These are phyloP conservation scores for Enteromius anoplus DNA, from an alignment of 2,797 vertebrate genomes.

Conservation along the genomic window DNA sequence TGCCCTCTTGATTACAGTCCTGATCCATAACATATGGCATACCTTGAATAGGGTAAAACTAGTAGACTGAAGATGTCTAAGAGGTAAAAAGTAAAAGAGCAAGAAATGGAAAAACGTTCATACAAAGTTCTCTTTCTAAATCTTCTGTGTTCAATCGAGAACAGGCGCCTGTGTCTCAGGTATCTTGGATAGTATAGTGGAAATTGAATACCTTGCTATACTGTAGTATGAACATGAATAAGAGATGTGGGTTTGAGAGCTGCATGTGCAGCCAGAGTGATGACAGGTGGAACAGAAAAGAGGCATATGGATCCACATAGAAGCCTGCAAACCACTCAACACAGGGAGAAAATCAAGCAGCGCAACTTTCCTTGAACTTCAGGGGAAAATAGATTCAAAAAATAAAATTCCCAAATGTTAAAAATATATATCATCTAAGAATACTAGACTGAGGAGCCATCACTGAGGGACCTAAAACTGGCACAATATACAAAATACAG, in stretches of 20 bases:
- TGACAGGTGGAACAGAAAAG: slow-evolving; percentile 60
- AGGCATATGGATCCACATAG: slow-evolving; percentile 55
- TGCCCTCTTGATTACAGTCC: slow-evolving; percentile 40
- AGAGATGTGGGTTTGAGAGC: slow-evolving; percentile 53
- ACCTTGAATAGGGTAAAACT: slow-evolving; percentile 40
- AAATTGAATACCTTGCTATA: slow-evolving; percentile 56
- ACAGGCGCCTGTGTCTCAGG: slow-evolving; percentile 53
- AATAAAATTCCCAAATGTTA: slow-evolving; percentile 29
- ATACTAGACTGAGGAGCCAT: slow-evolving; percentile 3
- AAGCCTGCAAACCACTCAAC: slow-evolving; percentile 56
- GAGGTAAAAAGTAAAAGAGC: slow-evolving; percentile 31
- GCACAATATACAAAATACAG: background rate
- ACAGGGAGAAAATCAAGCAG: slow-evolving; percentile 49
- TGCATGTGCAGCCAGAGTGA: slow-evolving; percentile 51
- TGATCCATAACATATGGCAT: slow-evolving; percentile 61
- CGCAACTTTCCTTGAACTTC: slow-evolving; percentile 49
- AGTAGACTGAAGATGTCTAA: slow-evolving; percentile 19
- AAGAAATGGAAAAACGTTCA: slow-evolving; percentile 49
- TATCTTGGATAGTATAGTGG: slow-evolving; percentile 54
- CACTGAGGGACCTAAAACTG: background rate
- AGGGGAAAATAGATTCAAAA: slow-evolving; percentile 33
- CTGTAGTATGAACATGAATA: slow-evolving; percentile 54
- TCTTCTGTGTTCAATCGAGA: slow-evolving; percentile 55
- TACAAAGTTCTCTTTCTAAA: slow-evolving; percentile 53
- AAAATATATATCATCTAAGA: background rate